Percentiles rank a stretch among this genome's conserved stretches.
phyloP scores from a whole-genome alignment of 35 echinoderm and acorn worm genomes.

The Apostichopus californicus region DNA sequence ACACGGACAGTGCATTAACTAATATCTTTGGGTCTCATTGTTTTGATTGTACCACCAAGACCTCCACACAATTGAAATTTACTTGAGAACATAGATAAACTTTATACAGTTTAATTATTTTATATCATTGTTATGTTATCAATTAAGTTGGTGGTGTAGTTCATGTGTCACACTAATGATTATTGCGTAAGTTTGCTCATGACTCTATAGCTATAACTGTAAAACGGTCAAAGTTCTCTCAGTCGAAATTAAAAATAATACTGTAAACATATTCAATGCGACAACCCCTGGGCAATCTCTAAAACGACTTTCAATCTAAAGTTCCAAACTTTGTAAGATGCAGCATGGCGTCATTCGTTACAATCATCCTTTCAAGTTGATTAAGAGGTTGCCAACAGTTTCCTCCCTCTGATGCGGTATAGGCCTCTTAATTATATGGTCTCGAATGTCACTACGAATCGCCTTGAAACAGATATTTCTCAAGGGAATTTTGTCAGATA shows the following conservation, averaged over 20 bases:
- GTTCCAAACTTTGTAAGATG: neutral
- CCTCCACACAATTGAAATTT: too few species aligned
- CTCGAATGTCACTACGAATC: conserved; percentile 35
- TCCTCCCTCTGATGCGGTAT: conserved; percentile 9
- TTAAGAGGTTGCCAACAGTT: conserved; percentile 50
- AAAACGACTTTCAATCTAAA: conserved; percentile 8
- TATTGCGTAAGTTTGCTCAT: too few species aligned
- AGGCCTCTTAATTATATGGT: conserved; percentile 50
- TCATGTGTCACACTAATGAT: too few species aligned
- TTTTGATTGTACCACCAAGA: too few species aligned
- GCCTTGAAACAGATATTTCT: conserved; percentile 51
- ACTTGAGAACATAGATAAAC: too few species aligned
- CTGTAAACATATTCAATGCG: neutral
- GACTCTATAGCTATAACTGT: too few species aligned
- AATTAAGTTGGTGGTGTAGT: too few species aligned
- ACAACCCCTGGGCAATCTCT: conserved; percentile 20
- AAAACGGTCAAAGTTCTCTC: neutral
- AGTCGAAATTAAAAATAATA: neutral
- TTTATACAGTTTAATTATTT: too few species aligned
- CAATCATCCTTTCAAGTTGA: conserved; percentile 47
- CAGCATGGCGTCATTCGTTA: conserved; percentile 27
- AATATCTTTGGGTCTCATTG: too few species aligned
- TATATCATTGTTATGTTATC: too few species aligned
- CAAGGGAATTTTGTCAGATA: conserved; percentile 11
- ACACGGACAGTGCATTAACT: too few species aligned